phyloP scores from a whole-genome alignment of 1,140 invertebrate genomes.

The Theocolax elegans region DNA sequence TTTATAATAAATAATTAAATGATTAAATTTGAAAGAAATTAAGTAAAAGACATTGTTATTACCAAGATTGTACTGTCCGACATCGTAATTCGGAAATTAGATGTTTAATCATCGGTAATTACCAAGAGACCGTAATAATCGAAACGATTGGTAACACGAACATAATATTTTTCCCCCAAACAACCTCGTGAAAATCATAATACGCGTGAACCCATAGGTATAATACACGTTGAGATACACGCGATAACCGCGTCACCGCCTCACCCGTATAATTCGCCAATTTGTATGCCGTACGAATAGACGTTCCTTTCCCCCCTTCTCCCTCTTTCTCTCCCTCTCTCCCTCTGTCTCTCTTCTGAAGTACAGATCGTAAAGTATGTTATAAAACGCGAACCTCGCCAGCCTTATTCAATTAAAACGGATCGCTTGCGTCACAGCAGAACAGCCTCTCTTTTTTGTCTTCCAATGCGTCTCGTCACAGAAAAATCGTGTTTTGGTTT shows the following conservation, averaged over 20 bases:
- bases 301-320: neutral
- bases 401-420: constrained; percentile 49
- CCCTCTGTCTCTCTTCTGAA: constrained; percentile 31
- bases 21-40: too few relatives aligned
- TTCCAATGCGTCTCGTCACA: too few relatives aligned
- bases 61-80: too few relatives aligned
- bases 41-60: too few relatives aligned
- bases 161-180: neutral
- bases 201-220: too few relatives aligned
- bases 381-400: constrained; percentile 45
- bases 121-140: too few relatives aligned
- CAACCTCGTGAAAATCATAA: constrained; percentile 38
- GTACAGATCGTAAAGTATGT: constrained; percentile 46
- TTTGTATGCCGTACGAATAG: constrained; percentile 46
- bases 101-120: too few relatives aligned
- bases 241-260: constrained; percentile 33
- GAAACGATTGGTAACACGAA: too few relatives aligned
- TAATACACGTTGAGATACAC: too few relatives aligned
- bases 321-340: neutral
- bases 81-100: too few relatives aligned
- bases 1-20: too few relatives aligned
- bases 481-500: too few relatives aligned
- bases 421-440: constrained; percentile 46
- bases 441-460: constrained; percentile 13
- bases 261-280: constrained; percentile 46